Evolutionary conservation across 2,888 invertebrate genomes (phyloP).

Genomic region (Falcaria lacertinaria): DNA sequence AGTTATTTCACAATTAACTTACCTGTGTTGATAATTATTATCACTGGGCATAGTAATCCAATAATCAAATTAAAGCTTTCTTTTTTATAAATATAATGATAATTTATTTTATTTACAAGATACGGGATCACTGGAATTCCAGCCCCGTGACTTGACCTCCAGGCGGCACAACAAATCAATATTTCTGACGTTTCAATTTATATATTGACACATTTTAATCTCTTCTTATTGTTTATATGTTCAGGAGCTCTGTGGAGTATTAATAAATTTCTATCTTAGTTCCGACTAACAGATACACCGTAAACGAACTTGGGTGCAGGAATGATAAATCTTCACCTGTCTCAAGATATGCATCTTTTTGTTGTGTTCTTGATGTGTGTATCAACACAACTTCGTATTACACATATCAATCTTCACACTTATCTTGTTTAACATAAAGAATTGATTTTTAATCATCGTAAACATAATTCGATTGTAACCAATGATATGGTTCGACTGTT

Average conservation of each 20-base stretch:
- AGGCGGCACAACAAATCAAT: constrained; percentile 67
- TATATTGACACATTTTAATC: constrained; percentile 75
- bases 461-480: not conserved
- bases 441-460: constrained; percentile 6
- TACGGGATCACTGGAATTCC: constrained; percentile 35
- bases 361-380: constrained; percentile 52
- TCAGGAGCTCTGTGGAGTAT: constrained; percentile 60
- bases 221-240: constrained; percentile 64
- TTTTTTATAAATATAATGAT: constrained; percentile 22
- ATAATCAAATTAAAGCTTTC: constrained; percentile 20
- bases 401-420: constrained; percentile 53
- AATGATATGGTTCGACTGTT: not conserved
- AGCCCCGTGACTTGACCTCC: constrained; percentile 43
- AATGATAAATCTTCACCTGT: constrained; percentile 67
- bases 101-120: constrained; percentile 44
- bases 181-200: constrained; percentile 73
- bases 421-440: constrained; percentile 15
- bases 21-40: not conserved
- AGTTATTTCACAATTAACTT: not conserved
- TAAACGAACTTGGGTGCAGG: constrained; percentile 32
- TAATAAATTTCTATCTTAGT: constrained; percentile 57
- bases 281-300: constrained; percentile 36
- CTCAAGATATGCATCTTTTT: constrained; percentile 46
- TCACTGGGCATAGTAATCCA: not conserved
- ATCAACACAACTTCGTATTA: constrained; percentile 56